Evolutionary conservation across 2,888 invertebrate genomes (phyloP).

Genomic region (Pristionchus arcanus): DNA sequence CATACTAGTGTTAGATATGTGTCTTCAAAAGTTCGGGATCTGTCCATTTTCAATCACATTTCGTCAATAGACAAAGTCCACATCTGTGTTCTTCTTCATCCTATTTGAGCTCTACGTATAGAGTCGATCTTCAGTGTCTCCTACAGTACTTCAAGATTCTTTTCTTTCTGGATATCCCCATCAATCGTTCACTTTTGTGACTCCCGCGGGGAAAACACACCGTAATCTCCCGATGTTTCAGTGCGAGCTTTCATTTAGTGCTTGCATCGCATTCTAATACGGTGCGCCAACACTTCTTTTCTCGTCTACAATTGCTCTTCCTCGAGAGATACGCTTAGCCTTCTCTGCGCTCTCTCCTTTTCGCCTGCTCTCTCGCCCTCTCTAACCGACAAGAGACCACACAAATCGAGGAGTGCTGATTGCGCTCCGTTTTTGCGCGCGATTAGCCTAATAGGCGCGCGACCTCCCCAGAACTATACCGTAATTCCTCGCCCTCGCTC

Average conservation of each 20-base stretch:
- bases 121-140: too few species aligned
- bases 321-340: not conserved
- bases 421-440: not conserved
- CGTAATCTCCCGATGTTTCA: slow-evolving; percentile 21
- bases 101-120: too few species aligned
- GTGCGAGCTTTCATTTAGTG: slow-evolving; percentile 2
- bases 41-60: not conserved
- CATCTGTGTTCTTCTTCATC: too few species aligned
- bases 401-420: not conserved
- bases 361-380: not conserved
- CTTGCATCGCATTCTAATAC: slow-evolving; percentile 3
- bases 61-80: too few species aligned
- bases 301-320: not conserved
- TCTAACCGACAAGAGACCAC: not conserved
- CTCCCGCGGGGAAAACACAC: not conserved
- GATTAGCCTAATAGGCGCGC: slow-evolving; percentile 24
- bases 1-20: not conserved
- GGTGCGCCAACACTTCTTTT: slow-evolving; percentile 44
- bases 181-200: not conserved
- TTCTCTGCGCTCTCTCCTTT: not conserved
- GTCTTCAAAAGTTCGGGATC: too few species aligned
- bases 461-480: slow-evolving; percentile 34
- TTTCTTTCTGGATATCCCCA: not conserved
- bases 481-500: not conserved
- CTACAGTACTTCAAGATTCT: too few species aligned